Conservation (phyloP, 2,797 vertebrate genomes). For the Pseudocheirus occidentalis region DNA sequence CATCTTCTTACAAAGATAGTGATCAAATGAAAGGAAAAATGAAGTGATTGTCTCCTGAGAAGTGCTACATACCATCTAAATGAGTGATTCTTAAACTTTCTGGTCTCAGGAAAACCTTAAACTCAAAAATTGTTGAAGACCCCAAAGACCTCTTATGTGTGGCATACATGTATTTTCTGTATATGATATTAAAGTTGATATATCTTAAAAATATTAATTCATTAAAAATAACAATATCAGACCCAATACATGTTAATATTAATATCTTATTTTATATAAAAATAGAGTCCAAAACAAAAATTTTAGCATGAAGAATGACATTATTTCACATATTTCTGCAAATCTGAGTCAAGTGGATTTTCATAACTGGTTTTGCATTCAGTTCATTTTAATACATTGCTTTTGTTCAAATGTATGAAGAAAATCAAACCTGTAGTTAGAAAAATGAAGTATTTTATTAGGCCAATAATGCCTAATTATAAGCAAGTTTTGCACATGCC, state of each 20-base stretch:
- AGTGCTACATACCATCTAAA: too few relatives aligned
- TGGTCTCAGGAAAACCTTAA: background rate
- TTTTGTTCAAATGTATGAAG: slow-evolving; percentile 25
- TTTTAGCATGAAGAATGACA: background rate
- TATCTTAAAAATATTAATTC: slow-evolving; percentile 1
- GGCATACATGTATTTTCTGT: background rate
- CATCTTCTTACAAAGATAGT: too few relatives aligned
- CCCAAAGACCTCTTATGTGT: background rate
- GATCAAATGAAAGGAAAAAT: too few relatives aligned
- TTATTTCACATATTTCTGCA: slow-evolving; percentile 7
- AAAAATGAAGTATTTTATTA: background rate
- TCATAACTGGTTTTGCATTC: background rate
- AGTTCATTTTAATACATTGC: background rate
- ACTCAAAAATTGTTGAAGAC: background rate
- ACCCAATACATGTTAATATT: background rate
- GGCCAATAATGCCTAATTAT: too few relatives aligned
- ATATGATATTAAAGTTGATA: background rate
- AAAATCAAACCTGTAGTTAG: background rate
- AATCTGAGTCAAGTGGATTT: background rate
- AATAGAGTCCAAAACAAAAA: slow-evolving; percentile 29
- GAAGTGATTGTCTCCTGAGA: too few relatives aligned
- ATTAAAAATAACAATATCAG: background rate
- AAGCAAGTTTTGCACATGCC: too few relatives aligned
- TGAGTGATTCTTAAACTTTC: background rate
- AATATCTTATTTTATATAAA: slow-evolving; percentile 1